Evolutionary conservation across 2,888 invertebrate genomes (phyloP).

Genomic region (Brenthis ino): DNA sequence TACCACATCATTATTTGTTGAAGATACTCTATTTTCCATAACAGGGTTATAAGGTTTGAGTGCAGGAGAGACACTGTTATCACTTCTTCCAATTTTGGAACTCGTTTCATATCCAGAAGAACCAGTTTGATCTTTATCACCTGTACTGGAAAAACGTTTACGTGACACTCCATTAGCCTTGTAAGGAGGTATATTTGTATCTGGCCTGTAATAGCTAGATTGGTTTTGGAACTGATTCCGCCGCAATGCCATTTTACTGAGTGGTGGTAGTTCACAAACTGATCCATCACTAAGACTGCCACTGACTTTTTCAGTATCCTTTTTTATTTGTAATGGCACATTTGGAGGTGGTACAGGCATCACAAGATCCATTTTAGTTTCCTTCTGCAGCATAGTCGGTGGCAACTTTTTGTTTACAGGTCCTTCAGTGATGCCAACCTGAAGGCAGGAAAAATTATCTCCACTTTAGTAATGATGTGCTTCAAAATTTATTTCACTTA

Average conservation of each 20-base stretch:
- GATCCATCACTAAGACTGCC: conserved; percentile 74
- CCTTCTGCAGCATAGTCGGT: conserved; percentile 73
- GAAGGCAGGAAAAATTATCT: conserved; percentile 83
- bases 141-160: conserved; percentile 60
- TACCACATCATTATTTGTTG: conserved; percentile 69
- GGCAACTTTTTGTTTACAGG: conserved; percentile 77
- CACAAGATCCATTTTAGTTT: conserved; percentile 60
- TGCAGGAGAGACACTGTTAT: conserved; percentile 50
- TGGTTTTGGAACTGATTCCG: conserved; percentile 56
- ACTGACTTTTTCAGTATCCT: conserved; percentile 53
- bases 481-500: conserved; percentile 68
- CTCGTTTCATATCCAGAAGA: conserved; percentile 69
- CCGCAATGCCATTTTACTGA: conserved; percentile 56
- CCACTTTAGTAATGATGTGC: conserved; percentile 81
- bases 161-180: conserved; percentile 55
- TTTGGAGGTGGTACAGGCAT: conserved; percentile 61
- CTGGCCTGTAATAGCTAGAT: conserved; percentile 46
- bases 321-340: conserved; percentile 50
- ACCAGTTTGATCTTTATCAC: conserved; percentile 63
- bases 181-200: conserved; percentile 49
- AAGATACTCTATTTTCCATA: conserved; percentile 75
- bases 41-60: conserved; percentile 61
- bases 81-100: conserved; percentile 57
- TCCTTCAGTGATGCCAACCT: conserved; percentile 82
- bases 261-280: conserved; percentile 60